Evolutionary conservation across 2,888 invertebrate genomes (phyloP).

Genomic region (Actias luna): DNA sequence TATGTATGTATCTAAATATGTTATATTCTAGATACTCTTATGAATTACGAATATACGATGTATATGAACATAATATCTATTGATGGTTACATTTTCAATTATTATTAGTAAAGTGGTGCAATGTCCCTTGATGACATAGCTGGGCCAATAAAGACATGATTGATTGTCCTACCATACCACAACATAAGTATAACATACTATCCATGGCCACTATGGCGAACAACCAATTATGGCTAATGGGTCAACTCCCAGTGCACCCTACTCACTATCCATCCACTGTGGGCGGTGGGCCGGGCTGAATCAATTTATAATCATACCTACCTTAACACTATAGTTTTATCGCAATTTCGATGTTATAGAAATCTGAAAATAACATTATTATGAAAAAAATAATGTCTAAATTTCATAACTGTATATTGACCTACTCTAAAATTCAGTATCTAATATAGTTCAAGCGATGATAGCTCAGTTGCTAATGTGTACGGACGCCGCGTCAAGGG

Average conservation of each 20-base stretch:
- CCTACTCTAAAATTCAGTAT: no score
- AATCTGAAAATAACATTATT: not conserved
- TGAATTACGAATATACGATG: no score
- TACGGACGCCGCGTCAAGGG: no score
- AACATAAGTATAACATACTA: slow-evolving; percentile 15
- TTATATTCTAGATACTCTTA: no score
- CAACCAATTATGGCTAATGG: slow-evolving; percentile 72
- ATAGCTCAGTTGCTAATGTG: no score
- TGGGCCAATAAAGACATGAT: slow-evolving; percentile 44
- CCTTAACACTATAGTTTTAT: not conserved
- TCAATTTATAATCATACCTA: slow-evolving; percentile 4
- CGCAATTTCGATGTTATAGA: not conserved
- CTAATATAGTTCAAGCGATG: no score
- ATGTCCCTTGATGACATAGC: slow-evolving; percentile 34
- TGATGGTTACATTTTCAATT: not conserved
- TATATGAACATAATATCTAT: no score
- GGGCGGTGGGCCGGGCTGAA: not conserved
- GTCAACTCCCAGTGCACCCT: slow-evolving; percentile 46
- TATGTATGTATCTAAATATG: no score
- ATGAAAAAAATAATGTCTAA: no score
- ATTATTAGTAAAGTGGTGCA: not conserved
- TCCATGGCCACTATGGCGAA: slow-evolving; percentile 26
- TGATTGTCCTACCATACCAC: slow-evolving; percentile 32
- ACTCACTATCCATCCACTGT: slow-evolving; percentile 2
- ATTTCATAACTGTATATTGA: no score